phyloP scores from a whole-genome alignment of 2,113 vertebrate genomes.

The Craseonycteris thonglongyai region DNA sequence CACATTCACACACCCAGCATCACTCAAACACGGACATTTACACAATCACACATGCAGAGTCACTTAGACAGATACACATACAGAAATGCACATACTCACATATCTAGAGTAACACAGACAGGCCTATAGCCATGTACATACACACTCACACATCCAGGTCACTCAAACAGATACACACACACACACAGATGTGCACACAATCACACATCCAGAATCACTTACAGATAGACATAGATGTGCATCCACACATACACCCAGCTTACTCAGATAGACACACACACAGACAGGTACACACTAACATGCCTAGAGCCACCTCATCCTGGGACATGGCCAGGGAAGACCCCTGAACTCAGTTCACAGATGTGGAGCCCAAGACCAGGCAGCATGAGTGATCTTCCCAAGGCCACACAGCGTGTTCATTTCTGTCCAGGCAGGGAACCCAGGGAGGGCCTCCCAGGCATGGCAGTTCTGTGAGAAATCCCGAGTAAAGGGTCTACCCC shows the following conservation, averaged over 20 bases:
- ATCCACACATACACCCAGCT: neutral
- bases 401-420: neutral
- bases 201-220: neutral
- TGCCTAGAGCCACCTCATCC: neutral
- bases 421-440: neutral
- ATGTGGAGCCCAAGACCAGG: neutral
- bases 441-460: neutral
- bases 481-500: neutral
- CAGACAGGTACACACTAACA: neutral
- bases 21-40: neutral
- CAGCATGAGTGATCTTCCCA: neutral
- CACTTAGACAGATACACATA: neutral
- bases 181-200: neutral
- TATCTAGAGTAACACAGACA: neutral
- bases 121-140: neutral
- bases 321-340: neutral
- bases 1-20: neutral
- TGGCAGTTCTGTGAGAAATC: neutral
- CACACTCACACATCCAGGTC: neutral
- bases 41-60: neutral
- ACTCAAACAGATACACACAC: neutral
- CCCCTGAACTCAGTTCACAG: neutral
- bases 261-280: neutral
- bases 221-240: neutral
- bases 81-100: neutral